Conservation (phyloP, 2,888 invertebrate genomes). For the Drosophila kuntzei region DNA sequence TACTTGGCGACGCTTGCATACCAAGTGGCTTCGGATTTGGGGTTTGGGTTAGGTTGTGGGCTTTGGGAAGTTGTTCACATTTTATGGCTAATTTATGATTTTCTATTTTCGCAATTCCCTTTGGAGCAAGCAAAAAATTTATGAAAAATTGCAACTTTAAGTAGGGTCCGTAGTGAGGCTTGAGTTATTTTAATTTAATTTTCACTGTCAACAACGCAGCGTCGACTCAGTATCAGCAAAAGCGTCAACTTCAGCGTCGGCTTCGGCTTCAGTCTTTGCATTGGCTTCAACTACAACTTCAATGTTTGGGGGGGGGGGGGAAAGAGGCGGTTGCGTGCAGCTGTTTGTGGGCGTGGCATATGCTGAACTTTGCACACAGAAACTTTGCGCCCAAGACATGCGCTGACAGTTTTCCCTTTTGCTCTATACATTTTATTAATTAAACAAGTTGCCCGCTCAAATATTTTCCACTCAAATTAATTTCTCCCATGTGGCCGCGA, state of each 20-base stretch:
- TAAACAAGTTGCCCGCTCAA: conserved; percentile 74
- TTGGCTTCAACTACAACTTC: conserved; percentile 10
- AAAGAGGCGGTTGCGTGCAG: conserved; percentile 30
- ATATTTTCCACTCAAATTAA: conserved; percentile 80
- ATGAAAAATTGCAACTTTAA: conserved; percentile 49
- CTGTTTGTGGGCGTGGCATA: conserved; percentile 37
- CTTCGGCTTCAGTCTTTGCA: conserved; percentile 6
- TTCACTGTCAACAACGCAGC: conserved; percentile 47
- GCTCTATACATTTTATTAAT: conserved; percentile 71
- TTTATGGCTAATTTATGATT: conserved; percentile 73
- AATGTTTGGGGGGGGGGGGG: background rate
- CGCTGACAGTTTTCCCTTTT: conserved; percentile 65
- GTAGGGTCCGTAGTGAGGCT: conserved; percentile 17
- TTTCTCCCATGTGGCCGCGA: conserved; percentile 73
- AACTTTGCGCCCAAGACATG: conserved; percentile 68
- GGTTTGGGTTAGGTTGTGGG: background rate
- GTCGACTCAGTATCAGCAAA: conserved; percentile 9
- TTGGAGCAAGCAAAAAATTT: conserved; percentile 5
- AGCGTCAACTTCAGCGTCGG: background rate
- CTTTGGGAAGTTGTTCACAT: conserved; percentile 44
- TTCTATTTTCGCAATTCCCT: conserved; percentile 21
- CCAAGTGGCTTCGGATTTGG: conserved; percentile 35
- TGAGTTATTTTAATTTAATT: conserved; percentile 53
- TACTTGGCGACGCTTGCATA: conserved; percentile 68
- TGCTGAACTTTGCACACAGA: conserved; percentile 50